Evolutionary conservation across 2,113 vertebrate species (phyloP), one percentile per base, ranked within the genome.

Genomic region (Hiodon alosoides): DNA sequence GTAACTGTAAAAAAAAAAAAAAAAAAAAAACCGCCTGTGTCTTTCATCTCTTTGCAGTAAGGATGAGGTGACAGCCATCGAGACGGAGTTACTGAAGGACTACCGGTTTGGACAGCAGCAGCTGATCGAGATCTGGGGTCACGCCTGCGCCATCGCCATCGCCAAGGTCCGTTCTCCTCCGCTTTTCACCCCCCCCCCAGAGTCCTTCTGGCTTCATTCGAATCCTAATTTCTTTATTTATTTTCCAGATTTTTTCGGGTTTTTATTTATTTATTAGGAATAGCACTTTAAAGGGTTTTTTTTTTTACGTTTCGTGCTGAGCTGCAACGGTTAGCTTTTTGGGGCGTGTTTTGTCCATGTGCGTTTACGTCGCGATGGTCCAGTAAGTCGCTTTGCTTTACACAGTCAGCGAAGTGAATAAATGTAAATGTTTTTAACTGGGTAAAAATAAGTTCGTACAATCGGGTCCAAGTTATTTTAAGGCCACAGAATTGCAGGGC

Each of bases 91-190:
- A 7, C 83, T 95, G 68, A 93, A 86, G 72, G 96, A 99, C 79
- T 98, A 96, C 62, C 90, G 87, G 62, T 98, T 99, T 50, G 94
- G 95, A 80, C 87, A 91, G 68, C 96, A 95, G 90, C 95, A 97
- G 89, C 89, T 98, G 74, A 92, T 95, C 47, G 97, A 99, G 88
- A 92, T 98, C 67, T 94, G 93, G 85, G 96, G 96, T 59, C 93
- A 97, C 2, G 95, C 93, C 0, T 96, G 94, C 1, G 96, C 96
- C 1, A 68, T 95, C 70, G 95, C 96, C 4, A 90, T 98, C 60
- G 88, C 95, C 54, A 98, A 96, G 96, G 97, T 98, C 61, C 57
- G 85, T 69, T 11, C 10, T 59, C 31, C 31, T 31, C 31, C 31
- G 31, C 31, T 68, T 62, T 69, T 54, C 48, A 65, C 61, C 9